A percentile compares a stretch with the other conserved stretches of the same genome.
These are phyloP conservation scores for Brevimyrus niger DNA, from an alignment of 2,113 vertebrate genomes.

Conservation along the genomic window DNA sequence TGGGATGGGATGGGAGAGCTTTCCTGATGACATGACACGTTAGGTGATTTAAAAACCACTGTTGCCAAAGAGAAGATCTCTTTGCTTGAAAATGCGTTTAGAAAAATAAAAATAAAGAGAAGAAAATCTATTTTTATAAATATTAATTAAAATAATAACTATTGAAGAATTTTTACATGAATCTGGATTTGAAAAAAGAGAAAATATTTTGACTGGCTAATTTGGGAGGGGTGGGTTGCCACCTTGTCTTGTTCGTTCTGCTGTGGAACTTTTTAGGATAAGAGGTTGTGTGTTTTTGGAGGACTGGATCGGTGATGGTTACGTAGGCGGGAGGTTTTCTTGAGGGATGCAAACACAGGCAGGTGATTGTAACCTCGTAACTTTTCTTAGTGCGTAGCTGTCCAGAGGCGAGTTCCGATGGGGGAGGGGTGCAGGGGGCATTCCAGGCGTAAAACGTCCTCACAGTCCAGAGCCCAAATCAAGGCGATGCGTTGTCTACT, in stretches of 20 bases:
- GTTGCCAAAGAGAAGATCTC: constrained; percentile 99
- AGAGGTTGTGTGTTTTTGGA: constrained; percentile 91
- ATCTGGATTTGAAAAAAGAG: constrained; percentile 99
- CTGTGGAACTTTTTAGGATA: constrained; percentile 99
- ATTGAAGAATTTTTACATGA: constrained; percentile 99
- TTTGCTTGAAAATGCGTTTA: constrained; percentile 99
- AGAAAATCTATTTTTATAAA: constrained; percentile 99
- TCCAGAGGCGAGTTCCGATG: constrained; percentile 82
- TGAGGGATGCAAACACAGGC: constrained; percentile 76
- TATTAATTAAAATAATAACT: constrained; percentile 78
- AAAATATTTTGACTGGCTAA: constrained; percentile 99
- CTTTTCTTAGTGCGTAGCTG: constrained; percentile 99
- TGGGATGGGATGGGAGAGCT: constrained; percentile 71
- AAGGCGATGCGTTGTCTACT: constrained; percentile 97
- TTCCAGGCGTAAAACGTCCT: constrained; percentile 90
- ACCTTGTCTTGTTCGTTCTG: constrained; percentile 99
- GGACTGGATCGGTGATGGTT: constrained; percentile 94
- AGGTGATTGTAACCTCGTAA: constrained; percentile 91
- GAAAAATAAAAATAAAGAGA: constrained; percentile 89
- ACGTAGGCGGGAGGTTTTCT: constrained; percentile 94
- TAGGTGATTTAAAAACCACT: constrained; percentile 89
- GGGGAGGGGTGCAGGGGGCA: constrained; percentile 86
- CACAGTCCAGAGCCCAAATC: constrained; percentile 99
- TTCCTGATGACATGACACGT: constrained; percentile 99
- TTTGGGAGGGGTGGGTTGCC: constrained; percentile 86